These are phyloP conservation scores for Drosophila recens DNA, from an alignment of 2,888 invertebrate genomes.

Conservation along the genomic window DNA sequence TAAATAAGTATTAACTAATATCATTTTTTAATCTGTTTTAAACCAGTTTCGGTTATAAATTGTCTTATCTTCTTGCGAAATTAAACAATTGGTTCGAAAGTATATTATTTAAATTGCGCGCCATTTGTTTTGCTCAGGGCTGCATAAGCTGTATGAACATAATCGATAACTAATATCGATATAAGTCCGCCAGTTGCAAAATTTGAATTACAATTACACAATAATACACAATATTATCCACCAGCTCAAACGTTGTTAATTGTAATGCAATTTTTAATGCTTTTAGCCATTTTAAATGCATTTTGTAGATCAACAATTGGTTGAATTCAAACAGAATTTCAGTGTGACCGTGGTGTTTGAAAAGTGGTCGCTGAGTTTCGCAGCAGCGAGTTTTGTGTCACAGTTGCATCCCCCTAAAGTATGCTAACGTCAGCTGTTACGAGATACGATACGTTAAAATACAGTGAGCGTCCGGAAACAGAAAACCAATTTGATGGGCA, in stretches of 20 bases:
- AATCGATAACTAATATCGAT: slow-evolving; percentile 1
- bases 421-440: slow-evolving; percentile 9
- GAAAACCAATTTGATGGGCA: background rate
- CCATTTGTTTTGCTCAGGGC: background rate
- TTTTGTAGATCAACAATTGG: background rate
- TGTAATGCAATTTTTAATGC: background rate
- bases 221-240: background rate
- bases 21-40: background rate
- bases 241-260: background rate
- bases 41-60: background rate
- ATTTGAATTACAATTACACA: background rate
- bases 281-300: background rate
- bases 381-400: slow-evolving; percentile 3
- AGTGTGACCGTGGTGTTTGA: background rate
- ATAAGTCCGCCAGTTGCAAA: background rate
- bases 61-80: background rate
- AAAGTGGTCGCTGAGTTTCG: background rate
- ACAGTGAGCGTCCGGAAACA: background rate
- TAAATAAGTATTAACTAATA: background rate
- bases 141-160: background rate
- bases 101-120: no score
- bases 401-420: background rate
- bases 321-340: background rate
- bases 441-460: background rate
- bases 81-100: no score